Base-by-base conservation (phyloP, 2,113 vertebrate species). In the Anolis sagrei region DNA sequence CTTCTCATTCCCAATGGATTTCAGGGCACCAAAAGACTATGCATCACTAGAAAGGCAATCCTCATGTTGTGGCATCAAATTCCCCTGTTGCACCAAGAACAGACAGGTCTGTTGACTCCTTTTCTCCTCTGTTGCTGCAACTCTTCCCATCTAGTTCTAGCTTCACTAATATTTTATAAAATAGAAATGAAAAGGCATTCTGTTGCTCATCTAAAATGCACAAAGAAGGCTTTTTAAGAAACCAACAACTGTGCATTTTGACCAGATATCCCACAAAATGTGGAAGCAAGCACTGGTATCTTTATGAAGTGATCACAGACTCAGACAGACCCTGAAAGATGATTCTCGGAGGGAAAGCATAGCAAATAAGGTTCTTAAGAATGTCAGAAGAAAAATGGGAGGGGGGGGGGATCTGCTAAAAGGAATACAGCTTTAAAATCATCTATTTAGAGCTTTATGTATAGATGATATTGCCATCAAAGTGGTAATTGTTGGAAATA, bases 151-250 rank as follows among this genome's bases (percentile, higher is more conserved):
- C n/a, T 90, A 72, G 66, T 78, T 81, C 1, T n/a, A 32, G 83
- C 49, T 75, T 91, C 83, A 72, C 39, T 76, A 82, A 83, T 81
- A 88, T 69, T 86, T 87, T 81, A 89, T 76, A 76, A 78, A 81
- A 0, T 29, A 84, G 74, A 75, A 86, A 89, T 74, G 70, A 58
- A 74, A 69, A 76, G 64, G 80, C 23, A 76, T 48, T 44, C 14
- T 0, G 0, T 0, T 4, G 14, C 82, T 88, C 36, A 79, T 76
- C 0, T 7, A 32, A 89, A 78, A 76, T 78, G 66, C 77, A 84
- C 75, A 74, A 51, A 7, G 85, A 79, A 21, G 84, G 49, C 81
- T 75, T 27, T 58, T 78, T 32, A 1, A 19, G 89, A 44, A 2
- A 44, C 3, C 39, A 44, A 79, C 61, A 83, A 54, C 0, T 0